Conservation (phyloP, 2,113 vertebrate genomes). For the Baryphthengus martii region DNA sequence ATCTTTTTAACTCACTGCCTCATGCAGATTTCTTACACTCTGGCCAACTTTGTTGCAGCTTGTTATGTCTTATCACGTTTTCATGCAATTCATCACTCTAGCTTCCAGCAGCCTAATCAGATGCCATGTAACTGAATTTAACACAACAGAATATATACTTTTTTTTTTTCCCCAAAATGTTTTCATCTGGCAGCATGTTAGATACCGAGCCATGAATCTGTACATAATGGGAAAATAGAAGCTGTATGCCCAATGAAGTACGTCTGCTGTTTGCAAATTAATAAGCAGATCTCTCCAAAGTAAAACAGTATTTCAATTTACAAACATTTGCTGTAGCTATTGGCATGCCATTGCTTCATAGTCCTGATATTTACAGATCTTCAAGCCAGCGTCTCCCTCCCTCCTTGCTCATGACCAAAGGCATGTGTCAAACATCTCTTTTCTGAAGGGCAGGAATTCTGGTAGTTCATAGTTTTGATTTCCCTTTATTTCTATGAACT, state of each 20-base stretch:
- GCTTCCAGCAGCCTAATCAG: conserved; percentile 26
- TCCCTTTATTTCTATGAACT: not conserved
- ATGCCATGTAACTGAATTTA: conserved; percentile 52
- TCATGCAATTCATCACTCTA: conserved; percentile 4
- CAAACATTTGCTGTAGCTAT: conserved; percentile 50
- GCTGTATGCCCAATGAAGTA: conserved; percentile 19
- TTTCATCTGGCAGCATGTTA: conserved; percentile 47
- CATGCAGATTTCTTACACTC: not conserved
- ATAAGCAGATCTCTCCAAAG: conserved; percentile 56
- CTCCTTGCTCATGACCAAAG: not conserved
- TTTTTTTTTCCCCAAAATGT: conserved; percentile 51
- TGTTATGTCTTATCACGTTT: conserved; percentile 41
- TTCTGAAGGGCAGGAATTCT: not conserved
- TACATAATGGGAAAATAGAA: conserved; percentile 51
- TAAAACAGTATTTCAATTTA: conserved; percentile 58
- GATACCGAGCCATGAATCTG: conserved; percentile 60
- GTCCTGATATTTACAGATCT: not conserved
- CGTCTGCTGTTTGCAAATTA: conserved; percentile 43
- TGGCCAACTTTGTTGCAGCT: conserved; percentile 2
- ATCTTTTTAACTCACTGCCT: not conserved
- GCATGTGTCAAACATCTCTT: not conserved
- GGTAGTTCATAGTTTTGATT: not conserved
- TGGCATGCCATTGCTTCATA: not conserved
- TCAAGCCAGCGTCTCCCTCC: not conserved
- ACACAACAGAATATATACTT: conserved; percentile 49